A percentile compares a stretch with the other conserved stretches of the same genome.
Conservation (phyloP, 2,797 vertebrate species). For the Esox masquinongy region DNA sequence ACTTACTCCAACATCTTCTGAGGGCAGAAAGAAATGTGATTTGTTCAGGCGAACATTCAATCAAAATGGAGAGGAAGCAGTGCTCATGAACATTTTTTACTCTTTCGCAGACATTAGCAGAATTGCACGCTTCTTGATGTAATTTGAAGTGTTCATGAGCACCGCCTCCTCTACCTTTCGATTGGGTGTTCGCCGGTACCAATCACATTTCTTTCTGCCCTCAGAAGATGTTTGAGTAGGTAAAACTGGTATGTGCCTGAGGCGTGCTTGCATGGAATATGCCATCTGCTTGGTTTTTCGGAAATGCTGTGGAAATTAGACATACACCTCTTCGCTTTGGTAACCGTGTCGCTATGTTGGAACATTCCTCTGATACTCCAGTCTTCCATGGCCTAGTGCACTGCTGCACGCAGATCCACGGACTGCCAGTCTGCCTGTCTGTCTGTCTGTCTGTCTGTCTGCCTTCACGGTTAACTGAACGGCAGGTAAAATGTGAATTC, state of each 20-base stretch:
- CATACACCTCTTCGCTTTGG: conserved; percentile 17
- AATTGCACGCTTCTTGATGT: too few species aligned
- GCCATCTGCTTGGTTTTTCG: conserved; percentile 52
- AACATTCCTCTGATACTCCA: conserved; percentile 36
- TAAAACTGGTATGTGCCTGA: not conserved
- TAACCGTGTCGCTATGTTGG: conserved; percentile 38
- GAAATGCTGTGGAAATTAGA: conserved; percentile 45
- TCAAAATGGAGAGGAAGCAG: too few species aligned
- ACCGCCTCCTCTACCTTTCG: too few species aligned
- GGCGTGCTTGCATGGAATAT: conserved; percentile 23
- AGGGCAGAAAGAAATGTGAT: too few species aligned
- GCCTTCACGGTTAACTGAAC: conserved; percentile 48
- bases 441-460: not conserved
- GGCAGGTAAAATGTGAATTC: conserved; percentile 52
- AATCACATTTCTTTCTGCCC: too few species aligned
- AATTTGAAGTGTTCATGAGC: too few species aligned
- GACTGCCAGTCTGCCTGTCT: conserved; percentile 21
- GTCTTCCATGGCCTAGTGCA: conserved; percentile 28
- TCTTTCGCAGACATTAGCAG: too few species aligned
- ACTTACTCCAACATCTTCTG: too few species aligned
- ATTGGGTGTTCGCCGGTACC: too few species aligned
- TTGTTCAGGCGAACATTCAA: too few species aligned
- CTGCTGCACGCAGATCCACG: conserved; percentile 24
- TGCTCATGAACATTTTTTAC: too few species aligned
- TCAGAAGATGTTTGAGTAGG: too few species aligned